A percentile compares a stretch with the other conserved stretches of the same genome.
Conservation (phyloP, 2,888 invertebrate genomes). For the Cheiracanthium punctorium region DNA sequence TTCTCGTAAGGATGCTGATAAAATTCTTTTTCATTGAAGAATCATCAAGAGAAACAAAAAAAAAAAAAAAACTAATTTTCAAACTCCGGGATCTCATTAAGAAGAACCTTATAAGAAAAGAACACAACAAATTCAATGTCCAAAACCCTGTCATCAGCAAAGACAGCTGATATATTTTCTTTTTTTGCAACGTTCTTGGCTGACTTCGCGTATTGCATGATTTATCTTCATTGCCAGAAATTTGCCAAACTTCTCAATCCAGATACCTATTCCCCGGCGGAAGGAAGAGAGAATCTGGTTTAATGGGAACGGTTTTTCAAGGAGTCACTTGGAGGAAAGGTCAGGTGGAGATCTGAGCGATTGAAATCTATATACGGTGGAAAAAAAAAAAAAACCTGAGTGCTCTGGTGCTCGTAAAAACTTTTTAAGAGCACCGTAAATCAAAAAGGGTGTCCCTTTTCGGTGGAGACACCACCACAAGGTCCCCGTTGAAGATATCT, state of each 20-base stretch:
- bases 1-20: too few species aligned
- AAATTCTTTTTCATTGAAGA: too few species aligned
- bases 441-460: conserved; percentile 64
- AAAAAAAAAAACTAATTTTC: too few species aligned
- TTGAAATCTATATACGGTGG: conserved; percentile 16
- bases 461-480: neutral
- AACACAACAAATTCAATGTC: too few species aligned
- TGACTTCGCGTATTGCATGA: neutral
- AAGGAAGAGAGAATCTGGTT: neutral
- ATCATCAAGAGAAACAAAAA: too few species aligned
- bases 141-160: too few species aligned
- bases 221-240: neutral
- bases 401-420: conserved; percentile 63
- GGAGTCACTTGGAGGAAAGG: conserved; percentile 19
- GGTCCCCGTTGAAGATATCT: neutral
- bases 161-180: too few species aligned
- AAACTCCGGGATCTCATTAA: too few species aligned
- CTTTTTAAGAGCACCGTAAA: conserved; percentile 66
- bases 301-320: neutral
- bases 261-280: neutral
- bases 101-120: too few species aligned
- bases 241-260: conserved; percentile 1
- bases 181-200: neutral
- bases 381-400: neutral
- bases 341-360: conserved; percentile 62